These are phyloP conservation scores for Trachymyrmex cornetzi DNA, from an alignment of 1,140 invertebrate species.

Conservation along the genomic window DNA sequence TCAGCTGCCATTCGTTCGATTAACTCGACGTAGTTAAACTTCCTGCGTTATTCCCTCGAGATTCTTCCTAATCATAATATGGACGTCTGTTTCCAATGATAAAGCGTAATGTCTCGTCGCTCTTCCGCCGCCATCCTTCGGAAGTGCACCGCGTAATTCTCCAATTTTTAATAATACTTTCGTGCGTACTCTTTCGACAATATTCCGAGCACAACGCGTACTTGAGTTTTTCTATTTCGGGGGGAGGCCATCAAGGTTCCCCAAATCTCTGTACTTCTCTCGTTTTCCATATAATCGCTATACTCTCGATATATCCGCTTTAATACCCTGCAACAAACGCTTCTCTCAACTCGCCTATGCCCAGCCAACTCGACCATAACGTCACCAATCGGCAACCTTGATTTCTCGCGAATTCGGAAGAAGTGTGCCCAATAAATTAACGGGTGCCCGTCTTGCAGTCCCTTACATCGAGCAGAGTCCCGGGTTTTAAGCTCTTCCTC, in stretches of 20 bases:
- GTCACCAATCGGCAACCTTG: background rate
- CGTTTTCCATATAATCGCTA: background rate
- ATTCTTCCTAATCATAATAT: constrained; percentile 48
- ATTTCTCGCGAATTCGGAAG: background rate
- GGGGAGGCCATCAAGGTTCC: background rate
- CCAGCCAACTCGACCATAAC: background rate
- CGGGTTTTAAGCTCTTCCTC: background rate
- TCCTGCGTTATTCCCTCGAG: background rate
- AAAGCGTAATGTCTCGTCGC: constrained; percentile 29
- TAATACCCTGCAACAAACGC: constrained; percentile 1
- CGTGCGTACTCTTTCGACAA: background rate
- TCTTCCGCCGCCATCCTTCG: background rate
- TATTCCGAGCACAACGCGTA: background rate
- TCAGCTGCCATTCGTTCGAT: constrained; percentile 34
- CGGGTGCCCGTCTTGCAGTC: background rate
- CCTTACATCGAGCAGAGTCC: background rate
- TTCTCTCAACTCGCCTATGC: background rate
- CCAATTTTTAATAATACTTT: constrained; percentile 40
- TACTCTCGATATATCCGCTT: background rate
- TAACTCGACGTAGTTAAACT: background rate
- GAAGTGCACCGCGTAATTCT: background rate
- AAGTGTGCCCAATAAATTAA: background rate
- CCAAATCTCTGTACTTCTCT: background rate
- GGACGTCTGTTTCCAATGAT: constrained; percentile 51
- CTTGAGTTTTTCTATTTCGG: background rate